phyloP scores from a whole-genome alignment of 2,888 invertebrate species.

The Phaedon cochleariae region DNA sequence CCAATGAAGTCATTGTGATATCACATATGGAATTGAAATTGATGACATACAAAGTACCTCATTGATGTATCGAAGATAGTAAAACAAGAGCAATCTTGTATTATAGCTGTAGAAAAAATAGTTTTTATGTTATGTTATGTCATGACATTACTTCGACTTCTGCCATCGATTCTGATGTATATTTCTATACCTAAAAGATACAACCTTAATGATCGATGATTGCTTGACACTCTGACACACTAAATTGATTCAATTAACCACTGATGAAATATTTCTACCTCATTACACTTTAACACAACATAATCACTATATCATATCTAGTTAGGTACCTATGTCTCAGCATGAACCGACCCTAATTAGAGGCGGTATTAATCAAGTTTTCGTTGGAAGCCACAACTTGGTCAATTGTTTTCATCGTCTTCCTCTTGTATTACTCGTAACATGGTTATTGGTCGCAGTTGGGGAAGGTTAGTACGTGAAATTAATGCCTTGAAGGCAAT shows the following conservation, averaged over 20 bases:
- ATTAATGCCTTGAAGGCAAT: conserved; percentile 4
- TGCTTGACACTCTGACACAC: too few relatives aligned
- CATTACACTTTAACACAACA: conserved; percentile 21
- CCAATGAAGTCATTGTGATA: too few relatives aligned
- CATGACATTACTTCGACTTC: too few relatives aligned
- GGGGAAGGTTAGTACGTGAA: not conserved
- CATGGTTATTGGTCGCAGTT: not conserved
- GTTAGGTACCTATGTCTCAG: not conserved
- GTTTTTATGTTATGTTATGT: too few relatives aligned
- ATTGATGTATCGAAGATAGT: too few relatives aligned
- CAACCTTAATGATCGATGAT: too few relatives aligned
- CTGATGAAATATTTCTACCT: not conserved
- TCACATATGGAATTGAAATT: too few relatives aligned
- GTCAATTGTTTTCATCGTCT: conserved; percentile 15
- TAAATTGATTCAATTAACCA: not conserved
- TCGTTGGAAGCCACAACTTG: conserved; percentile 26
- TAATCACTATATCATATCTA: conserved; percentile 23
- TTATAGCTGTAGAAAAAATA: too few relatives aligned
- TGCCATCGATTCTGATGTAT: too few relatives aligned
- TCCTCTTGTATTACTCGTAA: not conserved
- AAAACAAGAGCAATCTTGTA: too few relatives aligned
- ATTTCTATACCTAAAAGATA: too few relatives aligned
- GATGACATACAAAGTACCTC: too few relatives aligned
- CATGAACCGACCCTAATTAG: conserved; percentile 15
- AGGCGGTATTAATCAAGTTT: conserved; percentile 28